Evolutionary conservation across 1,140 invertebrate genomes (phyloP), one percentile per base, ranked within the genome.

Genomic region (Drosophila serrata): DNA sequence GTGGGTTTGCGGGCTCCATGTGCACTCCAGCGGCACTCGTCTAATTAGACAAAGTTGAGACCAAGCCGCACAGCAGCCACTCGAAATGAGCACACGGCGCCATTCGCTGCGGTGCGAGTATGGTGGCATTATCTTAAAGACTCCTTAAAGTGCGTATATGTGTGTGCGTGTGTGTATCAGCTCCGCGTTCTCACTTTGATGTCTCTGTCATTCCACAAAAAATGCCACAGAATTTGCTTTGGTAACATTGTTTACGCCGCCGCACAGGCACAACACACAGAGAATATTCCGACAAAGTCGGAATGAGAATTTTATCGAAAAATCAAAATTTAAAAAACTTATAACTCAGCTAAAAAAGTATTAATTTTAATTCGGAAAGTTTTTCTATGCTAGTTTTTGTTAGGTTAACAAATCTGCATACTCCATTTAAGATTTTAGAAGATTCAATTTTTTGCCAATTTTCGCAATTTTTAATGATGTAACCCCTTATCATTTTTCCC

Each of bases 11-110:
- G 46, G 43, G 55, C 60, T 72, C 63, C 60, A 70, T 75, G 75
- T 58, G 69, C 69, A 87, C 82, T 86, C 85, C 69, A 82, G 65
- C 68, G 82, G 78, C 81, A 85, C 85, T 85, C 85, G 85, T 87
- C 84, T 85, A 90, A 90, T 90, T 90, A 90, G 78, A 90, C 85
- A 90, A 81, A 81, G 85, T 85, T 90, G 59, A 85, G 85, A 79
- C 75, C 59, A 45, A 73, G 64, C 55, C 60, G 46, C 59, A 49
- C 42, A 70, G 77, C 76, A 67, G 56, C 60, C 72, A 79, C 67
- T 63, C 63, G 59, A 63, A 77, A 77, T 76, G 76, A 70, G 76
- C 61, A 60, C 61, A 39, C 49, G 67, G 48, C 58, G 56, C 58
- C 81, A 80, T 85, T 81, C 67, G 51, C 68, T 70, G 76, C 27